Conservation (phyloP, 2,113 vertebrate genomes). For the rat (Rattus norvegicus) region DNA sequence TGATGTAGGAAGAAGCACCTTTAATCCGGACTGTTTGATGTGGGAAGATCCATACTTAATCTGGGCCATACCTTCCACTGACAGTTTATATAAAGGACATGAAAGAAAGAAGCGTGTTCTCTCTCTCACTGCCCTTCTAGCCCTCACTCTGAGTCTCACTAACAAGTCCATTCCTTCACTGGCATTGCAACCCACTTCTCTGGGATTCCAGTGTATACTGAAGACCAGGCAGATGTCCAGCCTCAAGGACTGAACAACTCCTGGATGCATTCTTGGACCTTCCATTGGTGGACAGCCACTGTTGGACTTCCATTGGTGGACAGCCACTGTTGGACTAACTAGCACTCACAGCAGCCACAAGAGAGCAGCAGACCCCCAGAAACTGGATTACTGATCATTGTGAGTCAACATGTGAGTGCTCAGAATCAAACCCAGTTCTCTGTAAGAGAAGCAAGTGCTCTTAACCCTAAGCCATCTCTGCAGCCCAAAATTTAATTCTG, state of each 20-base stretch:
- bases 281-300: background rate
- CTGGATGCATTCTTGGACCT: background rate
- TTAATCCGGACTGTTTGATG: background rate
- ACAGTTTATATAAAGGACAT: background rate
- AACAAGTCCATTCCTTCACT: background rate
- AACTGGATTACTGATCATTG: background rate
- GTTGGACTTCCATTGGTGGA: background rate
- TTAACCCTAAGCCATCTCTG: background rate
- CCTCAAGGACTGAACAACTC: background rate
- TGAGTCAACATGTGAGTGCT: background rate
- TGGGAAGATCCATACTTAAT: background rate
- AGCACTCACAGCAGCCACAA: background rate
- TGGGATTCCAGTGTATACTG: background rate
- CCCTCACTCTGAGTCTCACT: background rate
- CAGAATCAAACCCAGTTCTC: background rate
- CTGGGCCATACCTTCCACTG: background rate
- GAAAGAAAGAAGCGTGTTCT: background rate
- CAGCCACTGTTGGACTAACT: background rate
- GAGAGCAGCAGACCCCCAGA: background rate
- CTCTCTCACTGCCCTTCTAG: background rate
- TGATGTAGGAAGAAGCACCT: background rate
- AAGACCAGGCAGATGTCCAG: background rate
- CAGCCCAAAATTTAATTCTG: background rate
- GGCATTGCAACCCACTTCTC: background rate
- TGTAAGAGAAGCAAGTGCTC: background rate